Conservation (phyloP, 2,113 vertebrate species). For the Albula goreensis region DNA sequence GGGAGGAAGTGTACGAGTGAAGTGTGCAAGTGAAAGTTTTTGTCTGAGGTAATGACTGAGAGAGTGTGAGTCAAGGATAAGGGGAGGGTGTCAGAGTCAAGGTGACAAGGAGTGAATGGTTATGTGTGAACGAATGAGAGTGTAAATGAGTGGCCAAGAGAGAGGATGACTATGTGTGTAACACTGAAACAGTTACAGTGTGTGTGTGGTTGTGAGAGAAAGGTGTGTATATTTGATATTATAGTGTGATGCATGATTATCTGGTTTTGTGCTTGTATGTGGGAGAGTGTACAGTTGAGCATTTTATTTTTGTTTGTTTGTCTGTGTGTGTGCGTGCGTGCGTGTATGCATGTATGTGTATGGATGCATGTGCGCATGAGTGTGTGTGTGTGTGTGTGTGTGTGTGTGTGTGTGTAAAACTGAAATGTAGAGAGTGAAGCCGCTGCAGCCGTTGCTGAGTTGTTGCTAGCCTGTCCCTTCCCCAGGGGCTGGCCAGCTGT, state of each 20-base stretch:
- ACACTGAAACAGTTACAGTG: not conserved
- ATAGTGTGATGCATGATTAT: too few relatives aligned
- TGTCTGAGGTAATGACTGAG: too few relatives aligned
- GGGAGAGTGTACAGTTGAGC: not conserved
- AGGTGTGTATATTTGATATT: not conserved
- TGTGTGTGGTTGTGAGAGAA: not conserved
- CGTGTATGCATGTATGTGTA: not conserved
- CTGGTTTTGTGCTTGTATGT: not conserved
- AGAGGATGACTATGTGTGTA: not conserved
- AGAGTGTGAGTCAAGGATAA: not conserved
- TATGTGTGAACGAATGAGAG: not conserved
- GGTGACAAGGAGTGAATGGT: constrained; percentile 18
- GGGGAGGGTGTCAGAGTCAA: not conserved
- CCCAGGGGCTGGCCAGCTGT: constrained; percentile 60
- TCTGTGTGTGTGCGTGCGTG: not conserved
- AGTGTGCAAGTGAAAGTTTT: not conserved
- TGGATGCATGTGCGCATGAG: not conserved
- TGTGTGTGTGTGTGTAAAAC: not conserved
- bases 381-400: constrained; percentile 5
- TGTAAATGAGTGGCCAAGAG: not conserved
- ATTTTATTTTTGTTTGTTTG: not conserved
- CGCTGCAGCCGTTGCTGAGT: not conserved
- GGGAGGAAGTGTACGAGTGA: not conserved
- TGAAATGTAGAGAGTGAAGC: not conserved
- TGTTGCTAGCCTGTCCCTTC: constrained; percentile 54